Percentiles rank a stretch among this genome's conserved stretches.
These are phyloP conservation scores for Odontamblyopus lacepedii DNA, from an alignment of 2,797 vertebrate species.

Conservation along the genomic window DNA sequence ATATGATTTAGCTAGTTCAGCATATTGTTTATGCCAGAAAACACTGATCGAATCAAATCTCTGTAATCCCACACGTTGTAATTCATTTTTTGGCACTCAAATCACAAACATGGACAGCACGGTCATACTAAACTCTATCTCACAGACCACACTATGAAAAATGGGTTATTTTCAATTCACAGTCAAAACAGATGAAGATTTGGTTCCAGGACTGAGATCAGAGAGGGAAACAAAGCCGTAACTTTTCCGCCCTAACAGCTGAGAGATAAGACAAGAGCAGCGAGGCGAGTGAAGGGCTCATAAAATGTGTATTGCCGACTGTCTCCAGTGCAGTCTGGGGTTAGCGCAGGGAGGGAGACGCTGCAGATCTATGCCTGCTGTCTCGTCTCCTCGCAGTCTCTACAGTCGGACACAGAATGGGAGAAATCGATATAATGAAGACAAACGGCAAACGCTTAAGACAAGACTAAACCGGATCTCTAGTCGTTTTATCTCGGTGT, in stretches of 20 bases:
- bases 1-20: neutral
- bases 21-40: neutral
- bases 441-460: conserved; percentile 43
- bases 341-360: conserved; percentile 58
- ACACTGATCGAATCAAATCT: neutral
- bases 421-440: conserved; percentile 66
- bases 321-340: conserved; percentile 76
- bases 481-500: conserved; percentile 47
- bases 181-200: conserved; percentile 42
- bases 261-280: conserved; percentile 68
- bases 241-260: conserved; percentile 56
- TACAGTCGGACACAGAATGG: conserved; percentile 63
- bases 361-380: conserved; percentile 60
- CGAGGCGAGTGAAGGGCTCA: conserved; percentile 70
- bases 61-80: neutral
- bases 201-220: conserved; percentile 56
- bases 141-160: conserved; percentile 24
- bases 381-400: conserved; percentile 71
- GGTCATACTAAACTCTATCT: conserved; percentile 18
- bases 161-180: conserved; percentile 35
- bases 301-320: conserved; percentile 78
- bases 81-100: conserved; percentile 1
- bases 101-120: neutral
- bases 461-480: conserved; percentile 47
- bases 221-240: conserved; percentile 57